These are phyloP conservation scores for Thalassophryne amazonica DNA, from an alignment of 2,797 vertebrate genomes.

Conservation along the genomic window DNA sequence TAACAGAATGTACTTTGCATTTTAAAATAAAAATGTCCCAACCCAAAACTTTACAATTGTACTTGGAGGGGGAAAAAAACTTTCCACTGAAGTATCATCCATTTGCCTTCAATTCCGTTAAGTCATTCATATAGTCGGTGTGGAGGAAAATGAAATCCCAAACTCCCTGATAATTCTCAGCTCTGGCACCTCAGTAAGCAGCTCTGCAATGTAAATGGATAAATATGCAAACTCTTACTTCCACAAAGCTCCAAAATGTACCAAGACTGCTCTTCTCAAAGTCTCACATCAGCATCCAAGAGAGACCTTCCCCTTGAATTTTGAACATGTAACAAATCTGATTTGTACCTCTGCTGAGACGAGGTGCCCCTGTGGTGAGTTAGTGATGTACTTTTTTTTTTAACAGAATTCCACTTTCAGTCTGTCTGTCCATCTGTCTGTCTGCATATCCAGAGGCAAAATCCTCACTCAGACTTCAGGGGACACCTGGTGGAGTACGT, in stretches of 20 bases:
- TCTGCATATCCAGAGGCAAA: no score
- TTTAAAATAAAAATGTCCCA: no score
- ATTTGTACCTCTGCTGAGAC: constrained; percentile 29
- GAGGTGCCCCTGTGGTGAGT: constrained; percentile 12
- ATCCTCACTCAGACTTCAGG: no score
- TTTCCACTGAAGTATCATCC: not conserved
- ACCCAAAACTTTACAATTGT: not conserved
- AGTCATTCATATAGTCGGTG: not conserved
- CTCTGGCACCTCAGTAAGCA: constrained; percentile 2
- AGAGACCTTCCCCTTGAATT: constrained; percentile 15
- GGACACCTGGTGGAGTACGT: no score
- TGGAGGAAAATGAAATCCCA: constrained; percentile 12
- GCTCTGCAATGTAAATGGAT: constrained; percentile 10
- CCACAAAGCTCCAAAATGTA: constrained; percentile 14
- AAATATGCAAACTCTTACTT: constrained; percentile 14
- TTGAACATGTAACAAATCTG: constrained; percentile 33
- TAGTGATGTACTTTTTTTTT: constrained; percentile 34
- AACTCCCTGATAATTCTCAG: constrained; percentile 2
- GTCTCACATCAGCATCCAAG: constrained; percentile 27
- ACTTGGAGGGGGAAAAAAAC: not conserved
- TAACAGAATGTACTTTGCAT: no score
- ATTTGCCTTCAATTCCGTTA: constrained; percentile 2
- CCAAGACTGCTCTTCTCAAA: constrained; percentile 15
- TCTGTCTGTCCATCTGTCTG: not conserved
- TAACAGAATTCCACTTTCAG: constrained; percentile 31